Base-by-base conservation (phyloP, 2,888 invertebrate genomes). In the Resseliella maxima region DNA sequence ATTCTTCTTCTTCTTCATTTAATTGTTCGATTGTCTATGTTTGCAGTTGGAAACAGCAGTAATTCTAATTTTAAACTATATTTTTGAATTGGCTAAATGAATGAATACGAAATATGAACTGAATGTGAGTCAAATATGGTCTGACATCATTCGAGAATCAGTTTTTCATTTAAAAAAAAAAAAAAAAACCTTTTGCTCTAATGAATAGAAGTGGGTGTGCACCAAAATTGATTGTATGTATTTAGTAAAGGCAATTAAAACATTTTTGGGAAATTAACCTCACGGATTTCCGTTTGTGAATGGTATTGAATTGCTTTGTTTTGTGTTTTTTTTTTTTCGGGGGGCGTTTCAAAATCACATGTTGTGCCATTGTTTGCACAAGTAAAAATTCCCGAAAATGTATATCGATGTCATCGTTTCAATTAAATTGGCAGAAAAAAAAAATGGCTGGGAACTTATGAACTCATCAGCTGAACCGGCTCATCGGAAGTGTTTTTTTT, bases 161-260 rank as follows among this genome's bases (percentile, higher is more conserved):
- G n/a, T 31, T 72, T 59, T 59, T 59, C 27, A 31, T 72, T 72
- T 35, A 72, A 31, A 72, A 31, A 15, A 72, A n/a, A n/a, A n/a
- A n/a, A n/a, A n/a, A n/a, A n/a, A n/a, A n/a, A n/a, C n/a, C n/a
- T n/a, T 72, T 72, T 72, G 31, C 31, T n/a, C 15, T 31, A 72
- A 72, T 72, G 72, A 72, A 72, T 72, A 50, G 72, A 72, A 31
- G 72, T 72, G 72, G 72, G 72, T 72, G 72, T 72, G 72, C 72
- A 31, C 35, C 24, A 59, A 59, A 50, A 27, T 2, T 59, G 24
- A 59, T 3, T 24, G 6, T 2, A 24, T 27, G 2, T 59, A 12
- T 59, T 24, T 59, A 24, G 59, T 10, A 12, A 12, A 15, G 15
- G 31, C 72, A 72, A 72, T 72, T 72, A 72, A 15, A 72, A 72